Percentiles rank a stretch among this genome's conserved stretches.
phyloP scores from a whole-genome alignment of 2,888 invertebrate species.

The Eupithecia subumbrata region DNA sequence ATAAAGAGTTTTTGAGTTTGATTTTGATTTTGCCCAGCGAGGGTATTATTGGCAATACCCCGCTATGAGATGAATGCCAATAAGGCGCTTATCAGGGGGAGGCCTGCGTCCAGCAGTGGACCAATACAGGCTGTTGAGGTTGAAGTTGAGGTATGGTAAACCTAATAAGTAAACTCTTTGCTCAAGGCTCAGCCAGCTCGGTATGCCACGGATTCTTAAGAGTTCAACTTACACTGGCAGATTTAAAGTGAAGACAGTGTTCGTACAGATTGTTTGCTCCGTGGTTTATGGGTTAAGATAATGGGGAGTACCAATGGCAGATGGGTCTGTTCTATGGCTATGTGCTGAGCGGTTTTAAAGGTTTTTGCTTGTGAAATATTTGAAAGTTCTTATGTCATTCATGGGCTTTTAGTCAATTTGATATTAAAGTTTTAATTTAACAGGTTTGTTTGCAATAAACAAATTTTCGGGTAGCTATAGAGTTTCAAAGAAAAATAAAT shows the following conservation, averaged over 20 bases:
- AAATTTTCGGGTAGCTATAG: too few relatives aligned
- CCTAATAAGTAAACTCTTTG: neutral
- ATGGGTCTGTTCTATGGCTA: constrained; percentile 65
- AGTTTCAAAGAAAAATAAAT: too few relatives aligned
- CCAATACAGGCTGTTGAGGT: too few relatives aligned
- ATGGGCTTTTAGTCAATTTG: neutral
- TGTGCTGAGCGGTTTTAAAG: constrained; percentile 46
- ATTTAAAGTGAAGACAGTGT: constrained; percentile 65
- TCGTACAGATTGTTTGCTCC: constrained; percentile 72
- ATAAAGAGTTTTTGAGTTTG: too few relatives aligned
- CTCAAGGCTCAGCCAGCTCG: neutral
- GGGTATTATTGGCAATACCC: too few relatives aligned
- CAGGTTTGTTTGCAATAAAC: too few relatives aligned
- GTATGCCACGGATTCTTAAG: constrained; percentile 25
- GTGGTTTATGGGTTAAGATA: constrained; percentile 76
- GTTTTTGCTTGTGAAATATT: neutral
- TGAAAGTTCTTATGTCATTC: neutral
- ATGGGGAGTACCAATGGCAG: constrained; percentile 70
- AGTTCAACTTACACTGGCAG: constrained; percentile 56
- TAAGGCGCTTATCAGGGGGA: too few relatives aligned
- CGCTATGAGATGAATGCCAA: too few relatives aligned
- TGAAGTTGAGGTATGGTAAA: neutral
- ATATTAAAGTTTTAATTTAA: too few relatives aligned
- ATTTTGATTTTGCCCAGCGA: too few relatives aligned
- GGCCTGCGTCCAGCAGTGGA: too few relatives aligned